phyloP scores from a whole-genome alignment of 2,113 vertebrate species.

The Mionectes macconnelli region DNA sequence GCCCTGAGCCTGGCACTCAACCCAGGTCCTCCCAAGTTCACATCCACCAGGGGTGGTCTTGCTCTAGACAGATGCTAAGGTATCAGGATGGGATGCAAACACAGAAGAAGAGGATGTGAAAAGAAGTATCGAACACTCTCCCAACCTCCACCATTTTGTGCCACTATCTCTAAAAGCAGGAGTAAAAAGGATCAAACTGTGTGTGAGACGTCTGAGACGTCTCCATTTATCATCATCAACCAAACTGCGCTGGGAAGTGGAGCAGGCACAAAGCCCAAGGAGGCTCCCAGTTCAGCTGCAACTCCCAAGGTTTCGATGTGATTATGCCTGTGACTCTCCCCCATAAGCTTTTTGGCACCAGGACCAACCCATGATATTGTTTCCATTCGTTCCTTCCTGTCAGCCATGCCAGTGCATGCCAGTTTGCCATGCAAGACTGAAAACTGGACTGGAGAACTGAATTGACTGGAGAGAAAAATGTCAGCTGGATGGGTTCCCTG shows the following conservation, averaged over 20 bases:
- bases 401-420: not conserved
- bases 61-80: not conserved
- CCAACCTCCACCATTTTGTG: not conserved
- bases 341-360: not conserved
- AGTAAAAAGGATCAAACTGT: not conserved
- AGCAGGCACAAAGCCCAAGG: not conserved
- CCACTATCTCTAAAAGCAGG: not conserved
- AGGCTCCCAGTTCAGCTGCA: not conserved
- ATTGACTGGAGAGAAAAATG: not conserved
- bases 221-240: not conserved
- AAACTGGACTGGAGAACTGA: accelerated
- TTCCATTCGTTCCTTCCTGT: not conserved
- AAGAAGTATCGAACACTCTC: not conserved
- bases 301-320: not conserved
- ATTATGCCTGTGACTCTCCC: not conserved
- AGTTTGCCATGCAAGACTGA: not conserved
- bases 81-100: not conserved
- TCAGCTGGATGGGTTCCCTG: not conserved
- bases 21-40: not conserved
- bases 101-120: not conserved
- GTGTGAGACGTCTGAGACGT: not conserved
- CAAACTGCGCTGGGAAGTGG: accelerated
- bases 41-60: not conserved
- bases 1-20: not conserved
- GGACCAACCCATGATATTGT: not conserved